These are phyloP conservation scores for Plodia interpunctella DNA, from an alignment of 1,140 invertebrate species.

Conservation along the genomic window DNA sequence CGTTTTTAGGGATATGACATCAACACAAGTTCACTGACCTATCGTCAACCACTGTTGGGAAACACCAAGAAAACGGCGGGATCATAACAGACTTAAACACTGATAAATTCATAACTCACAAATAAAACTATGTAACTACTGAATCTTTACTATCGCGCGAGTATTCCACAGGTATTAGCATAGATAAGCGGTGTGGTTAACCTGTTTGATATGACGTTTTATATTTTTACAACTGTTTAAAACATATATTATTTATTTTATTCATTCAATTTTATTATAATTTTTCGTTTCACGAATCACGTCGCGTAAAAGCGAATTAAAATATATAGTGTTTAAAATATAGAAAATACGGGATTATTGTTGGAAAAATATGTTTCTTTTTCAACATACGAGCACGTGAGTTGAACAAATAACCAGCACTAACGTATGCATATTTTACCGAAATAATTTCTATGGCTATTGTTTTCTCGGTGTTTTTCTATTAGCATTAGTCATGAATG, in stretches of 20 bases:
- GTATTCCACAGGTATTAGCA: background rate
- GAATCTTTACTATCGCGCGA: background rate
- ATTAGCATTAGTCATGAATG: background rate
- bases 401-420: background rate
- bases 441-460: background rate
- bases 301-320: no score
- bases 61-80: conserved; percentile 70
- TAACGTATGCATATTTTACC: background rate
- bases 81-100: conserved; percentile 67
- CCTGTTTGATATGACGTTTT: conserved; percentile 6
- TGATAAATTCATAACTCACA: conserved; percentile 21
- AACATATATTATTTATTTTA: conserved; percentile 13
- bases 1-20: background rate
- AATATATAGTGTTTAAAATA: no score
- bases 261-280: no score
- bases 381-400: background rate
- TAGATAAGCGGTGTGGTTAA: background rate
- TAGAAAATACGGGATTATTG: no score
- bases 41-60: conserved; percentile 32
- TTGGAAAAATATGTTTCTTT: no score
- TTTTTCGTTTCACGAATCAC: no score
- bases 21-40: conserved; percentile 24
- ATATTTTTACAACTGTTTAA: conserved; percentile 1
- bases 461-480: background rate
- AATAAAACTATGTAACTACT: background rate